Percentiles rank a stretch among this genome's conserved stretches.
Evolutionary conservation across 2,113 vertebrate genomes (phyloP).

Genomic region (Pagrus major): DNA sequence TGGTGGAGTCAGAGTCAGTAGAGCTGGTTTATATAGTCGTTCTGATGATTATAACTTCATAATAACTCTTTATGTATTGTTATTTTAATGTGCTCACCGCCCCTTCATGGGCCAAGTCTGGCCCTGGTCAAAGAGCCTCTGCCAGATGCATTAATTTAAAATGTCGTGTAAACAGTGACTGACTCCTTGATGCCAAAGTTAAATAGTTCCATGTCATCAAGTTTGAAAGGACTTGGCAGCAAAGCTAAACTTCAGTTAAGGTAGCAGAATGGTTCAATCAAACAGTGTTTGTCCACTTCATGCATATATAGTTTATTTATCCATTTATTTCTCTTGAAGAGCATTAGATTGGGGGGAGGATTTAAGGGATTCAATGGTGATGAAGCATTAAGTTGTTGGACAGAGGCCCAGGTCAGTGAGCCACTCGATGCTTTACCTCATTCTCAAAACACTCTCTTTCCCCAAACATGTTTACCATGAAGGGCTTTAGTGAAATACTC

Average conservation of each 20-base stretch:
- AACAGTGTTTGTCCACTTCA: constrained; percentile 18
- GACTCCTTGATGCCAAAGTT: constrained; percentile 54
- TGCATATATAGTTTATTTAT: constrained; percentile 38
- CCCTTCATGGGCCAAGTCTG: constrained; percentile 22
- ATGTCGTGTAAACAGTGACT: constrained; percentile 46
- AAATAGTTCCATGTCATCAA: constrained; percentile 57
- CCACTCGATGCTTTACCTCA: constrained; percentile 47
- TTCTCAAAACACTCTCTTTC: constrained; percentile 22
- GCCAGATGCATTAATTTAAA: constrained; percentile 54
- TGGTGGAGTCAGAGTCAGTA: constrained; percentile 13
- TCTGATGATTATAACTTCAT: constrained; percentile 32
- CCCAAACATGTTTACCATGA: constrained; percentile 35
- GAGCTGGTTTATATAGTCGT: constrained; percentile 27
- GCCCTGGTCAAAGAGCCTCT: constrained; percentile 35
- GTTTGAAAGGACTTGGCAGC: constrained; percentile 56
- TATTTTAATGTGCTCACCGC: constrained; percentile 49
- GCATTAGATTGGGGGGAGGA: constrained; percentile 46
- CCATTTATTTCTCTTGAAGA: constrained; percentile 44
- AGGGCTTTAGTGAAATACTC: constrained; percentile 9
- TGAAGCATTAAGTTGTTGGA: constrained; percentile 61
- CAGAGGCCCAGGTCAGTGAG: constrained; percentile 57
- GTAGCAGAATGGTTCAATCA: constrained; percentile 9
- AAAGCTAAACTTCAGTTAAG: constrained; percentile 1
- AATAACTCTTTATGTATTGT: constrained; percentile 48
- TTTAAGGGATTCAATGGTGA: constrained; percentile 61